phyloP scores from a whole-genome alignment of 2,797 vertebrate genomes.

The Bryconaethiops microstoma region DNA sequence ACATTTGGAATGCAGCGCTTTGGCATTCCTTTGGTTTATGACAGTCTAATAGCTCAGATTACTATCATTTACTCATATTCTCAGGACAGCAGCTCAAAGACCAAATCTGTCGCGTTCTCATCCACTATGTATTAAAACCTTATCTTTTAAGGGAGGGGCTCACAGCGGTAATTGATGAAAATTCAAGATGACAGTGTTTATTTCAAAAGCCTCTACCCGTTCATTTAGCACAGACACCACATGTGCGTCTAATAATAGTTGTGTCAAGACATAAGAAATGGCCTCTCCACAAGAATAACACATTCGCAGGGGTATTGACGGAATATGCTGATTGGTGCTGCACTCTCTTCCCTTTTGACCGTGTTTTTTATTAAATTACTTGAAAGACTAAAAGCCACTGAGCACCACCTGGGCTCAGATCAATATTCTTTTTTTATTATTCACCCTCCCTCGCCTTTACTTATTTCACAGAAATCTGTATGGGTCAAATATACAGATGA shows the following conservation, averaged over 20 bases:
- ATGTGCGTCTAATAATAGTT: slow-evolving; percentile 19
- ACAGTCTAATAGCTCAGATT: neutral
- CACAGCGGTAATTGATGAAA: slow-evolving; percentile 12
- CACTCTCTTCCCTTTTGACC: slow-evolving; percentile 25
- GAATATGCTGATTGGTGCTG: slow-evolving; percentile 52
- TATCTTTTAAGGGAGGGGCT: slow-evolving; percentile 4
- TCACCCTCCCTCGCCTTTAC: slow-evolving; percentile 21
- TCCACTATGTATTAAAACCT: neutral
- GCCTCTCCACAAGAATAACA: slow-evolving; percentile 39
- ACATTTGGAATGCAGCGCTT: slow-evolving; percentile 1
- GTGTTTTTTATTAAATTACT: slow-evolving; percentile 55
- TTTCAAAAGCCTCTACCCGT: slow-evolving; percentile 2
- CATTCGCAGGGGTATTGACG: slow-evolving; percentile 47
- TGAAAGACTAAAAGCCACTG: slow-evolving; percentile 49
- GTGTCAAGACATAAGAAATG: slow-evolving; percentile 25
- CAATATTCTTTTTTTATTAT: slow-evolving; percentile 10
- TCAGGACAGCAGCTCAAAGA: slow-evolving; percentile 1
- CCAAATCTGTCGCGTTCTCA: slow-evolving; percentile 20
- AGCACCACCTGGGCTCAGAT: slow-evolving; percentile 14
- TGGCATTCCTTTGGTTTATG: slow-evolving; percentile 3
- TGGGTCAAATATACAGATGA: slow-evolving; percentile 45
- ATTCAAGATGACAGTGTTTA: slow-evolving; percentile 11
- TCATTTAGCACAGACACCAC: slow-evolving; percentile 17
- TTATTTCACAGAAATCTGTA: slow-evolving; percentile 46
- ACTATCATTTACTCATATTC: neutral